Evolutionary conservation across 2,888 invertebrate species (phyloP).

Genomic region (Himalopsyche japonica): DNA sequence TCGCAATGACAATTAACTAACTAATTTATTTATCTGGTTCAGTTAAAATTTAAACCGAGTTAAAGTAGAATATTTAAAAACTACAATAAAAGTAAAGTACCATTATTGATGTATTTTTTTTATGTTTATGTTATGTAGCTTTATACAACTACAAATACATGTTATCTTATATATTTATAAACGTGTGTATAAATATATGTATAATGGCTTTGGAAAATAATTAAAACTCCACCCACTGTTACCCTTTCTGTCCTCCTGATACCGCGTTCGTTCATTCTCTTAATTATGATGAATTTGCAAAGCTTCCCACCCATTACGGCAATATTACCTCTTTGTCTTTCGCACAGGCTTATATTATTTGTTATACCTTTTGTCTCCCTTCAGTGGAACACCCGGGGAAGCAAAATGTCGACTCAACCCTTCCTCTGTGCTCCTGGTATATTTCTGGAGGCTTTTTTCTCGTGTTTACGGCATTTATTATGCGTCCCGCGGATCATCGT

Average conservation of each 20-base stretch:
- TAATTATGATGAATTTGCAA: slow-evolving; percentile 39
- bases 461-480: slow-evolving; percentile 26
- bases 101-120: no score
- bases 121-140: no score
- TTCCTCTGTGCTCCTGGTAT: slow-evolving; percentile 1
- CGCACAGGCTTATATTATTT: background rate
- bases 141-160: no score
- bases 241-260: slow-evolving; percentile 13
- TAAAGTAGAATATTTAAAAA: no score
- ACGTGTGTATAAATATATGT: background rate
- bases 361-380: slow-evolving; percentile 5
- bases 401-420: slow-evolving; percentile 19
- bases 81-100: no score
- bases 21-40: no score
- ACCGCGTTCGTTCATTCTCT: slow-evolving; percentile 19
- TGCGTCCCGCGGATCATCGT: slow-evolving; percentile 31
- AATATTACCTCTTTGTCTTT: background rate
- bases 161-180: no score
- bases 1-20: no score
- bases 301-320: slow-evolving; percentile 15
- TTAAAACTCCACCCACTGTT: slow-evolving; percentile 29
- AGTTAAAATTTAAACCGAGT: no score
- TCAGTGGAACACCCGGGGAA: background rate
- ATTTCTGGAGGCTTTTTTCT: slow-evolving; percentile 15
- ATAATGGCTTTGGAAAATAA: slow-evolving; percentile 26